Evolutionary conservation across 2,113 vertebrate genomes (phyloP), one percentile per base, ranked within the genome.

Genomic region (Phalacrocorax pelagicus): DNA sequence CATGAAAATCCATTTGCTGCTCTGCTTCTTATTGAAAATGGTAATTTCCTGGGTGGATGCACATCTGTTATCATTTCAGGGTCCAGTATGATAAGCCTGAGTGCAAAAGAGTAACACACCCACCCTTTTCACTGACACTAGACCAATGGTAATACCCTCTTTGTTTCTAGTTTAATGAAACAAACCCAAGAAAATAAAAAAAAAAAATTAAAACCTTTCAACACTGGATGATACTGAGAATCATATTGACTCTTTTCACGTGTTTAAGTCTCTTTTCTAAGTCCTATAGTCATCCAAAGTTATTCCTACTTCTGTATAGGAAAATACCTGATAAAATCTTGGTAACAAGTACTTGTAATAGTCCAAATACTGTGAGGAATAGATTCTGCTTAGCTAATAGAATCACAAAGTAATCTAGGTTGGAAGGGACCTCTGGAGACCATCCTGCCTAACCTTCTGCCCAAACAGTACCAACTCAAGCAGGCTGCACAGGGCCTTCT

Each of bases 11-110:
- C 77, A 94, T 95, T 98, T 97, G 49, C 65, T 96, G 57, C 67
- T 96, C 77, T 86, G 91, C 34, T 90, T 97, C 97, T 97, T 96
- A 94, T 72, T 97, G 75, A 93, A 97, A 97, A 97, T 95, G 71
- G 46, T 87, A 93, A 98, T 96, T 96, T 96, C 92, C 81, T 95
- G 88, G 78, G 93, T 97, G 92, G 92, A 90, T 96, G 96, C 96
- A 96, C 96, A 96, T 96, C 86, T 96, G 88, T 95, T 96, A 88
- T 72, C 44, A 74, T 72, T 74, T 75, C 38, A 10, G 74, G 88
- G 40, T 94, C 90, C 95, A 97, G 58, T 66, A 89, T 94, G 96
- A 95, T 93, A 86, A 97, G 86, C 27, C 51, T 74, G 47, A 86
- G 73, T 81, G 57, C 77, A 92, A 86, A 88, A 93, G 22, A 86